Evolutionary conservation across 2,113 vertebrate genomes (phyloP), one percentile per base, ranked within the genome.

Genomic region (Oryzias curvinotus): DNA sequence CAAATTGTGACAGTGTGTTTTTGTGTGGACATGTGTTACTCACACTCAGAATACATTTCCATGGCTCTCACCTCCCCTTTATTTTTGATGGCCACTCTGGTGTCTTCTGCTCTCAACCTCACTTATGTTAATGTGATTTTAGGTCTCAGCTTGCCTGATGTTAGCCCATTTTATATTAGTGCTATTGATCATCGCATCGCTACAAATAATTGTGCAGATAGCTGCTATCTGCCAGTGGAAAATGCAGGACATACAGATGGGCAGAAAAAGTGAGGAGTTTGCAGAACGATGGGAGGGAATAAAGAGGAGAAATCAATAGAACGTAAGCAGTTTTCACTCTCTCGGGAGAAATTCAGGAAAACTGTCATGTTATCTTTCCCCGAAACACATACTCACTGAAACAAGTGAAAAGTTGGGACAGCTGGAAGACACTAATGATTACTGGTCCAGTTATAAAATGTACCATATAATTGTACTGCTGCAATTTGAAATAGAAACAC

Each of bases 141-240:
- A 42, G 58, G 47, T 77, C 65, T 79, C 68, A 69, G 49, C 46
- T 61, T 57, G 53, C 54, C 50, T 75, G 66, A 80, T 85, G 80
- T 81, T 85, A 79, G 73, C 85, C 78, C 80, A 18, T 88, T 77
- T 86, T 84, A 69, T 82, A 85, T 82, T 69, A 77, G 62, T 64
- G 53, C 13, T 85, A 91, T 91, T 82, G 89, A 92, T 89, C 82
- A 73, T 65, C 50, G 28, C 70, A 73, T 87, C 64, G 14, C 68
- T 46, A 55, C 67, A 53, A 89, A 88, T 89, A 88, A 87, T 81
- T 82, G 81, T 50, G 62, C 61, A 62, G 84, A 81, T 89, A 78
- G 62, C 65, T 58, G 78, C 83, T 90, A 88, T 89, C 87, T 88
- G 62, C 73, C 54, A 63, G 44, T 66, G 57, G 63, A 56, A 70